Base-by-base conservation (phyloP, 1,140 invertebrate species). In the Eueides isabella region DNA sequence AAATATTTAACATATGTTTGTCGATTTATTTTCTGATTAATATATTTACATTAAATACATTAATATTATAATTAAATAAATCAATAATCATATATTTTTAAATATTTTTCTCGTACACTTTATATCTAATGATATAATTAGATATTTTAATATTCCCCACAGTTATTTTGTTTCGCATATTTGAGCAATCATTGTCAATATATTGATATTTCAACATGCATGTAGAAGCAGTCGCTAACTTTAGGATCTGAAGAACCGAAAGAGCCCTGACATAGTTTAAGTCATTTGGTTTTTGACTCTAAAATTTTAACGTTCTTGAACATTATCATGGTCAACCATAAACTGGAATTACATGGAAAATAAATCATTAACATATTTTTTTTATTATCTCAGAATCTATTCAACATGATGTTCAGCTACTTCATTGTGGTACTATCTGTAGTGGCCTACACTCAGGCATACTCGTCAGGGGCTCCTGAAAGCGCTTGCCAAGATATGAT, bases 401-500 rank as follows among this genome's bases (percentile, higher is more conserved):
- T 77, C 80, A 87, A 87, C 67, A 84, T 88, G 83, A 81, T 77
- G 79, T 82, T 82, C 61, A 66, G 77, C 28, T 84, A 85, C 77
- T 66, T 88, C 9, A 74, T 80, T 23, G 67, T 85, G 2, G 74
- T 83, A 16, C 68, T 89, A 41, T 84, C 79, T 9, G 38, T 90
- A 68, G 84, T 77, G 23, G 80, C 77, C 1, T 81, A 75, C 48
- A 87, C 85, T n/a, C 68, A 90, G 7, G 92, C 81, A 0, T 93
- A 91, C 79, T 89, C 88, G 12, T 69, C 76, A 5, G 94, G 94
- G 6, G 94, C 94, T 0, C 94, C 94, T 0, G 72, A 78, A 5
- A 88, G 86, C 41, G 92, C 93, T 11, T 95, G 94, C 80, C 78
- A 80, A 5, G 89, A 93, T 80, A 93, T 95, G 93, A 85, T 91